These are phyloP conservation scores for Amazona ochrocephala DNA, from an alignment of 2,797 vertebrate genomes.

Conservation along the genomic window DNA sequence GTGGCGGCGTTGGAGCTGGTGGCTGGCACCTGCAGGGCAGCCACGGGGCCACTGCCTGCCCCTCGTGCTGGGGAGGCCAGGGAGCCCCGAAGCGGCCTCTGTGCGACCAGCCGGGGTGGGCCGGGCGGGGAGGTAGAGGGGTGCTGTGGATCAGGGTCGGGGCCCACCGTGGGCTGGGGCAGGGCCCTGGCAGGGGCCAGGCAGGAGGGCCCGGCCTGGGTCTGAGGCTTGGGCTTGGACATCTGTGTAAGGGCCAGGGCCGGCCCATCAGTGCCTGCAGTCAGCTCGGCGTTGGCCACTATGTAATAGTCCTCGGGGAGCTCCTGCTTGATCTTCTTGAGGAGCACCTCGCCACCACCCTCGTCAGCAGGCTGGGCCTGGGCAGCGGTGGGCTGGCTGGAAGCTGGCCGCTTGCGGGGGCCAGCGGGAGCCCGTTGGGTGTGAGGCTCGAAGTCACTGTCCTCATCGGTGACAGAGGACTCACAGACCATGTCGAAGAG, in stretches of 20 bases:
- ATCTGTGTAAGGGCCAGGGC: slow-evolving; percentile 80
- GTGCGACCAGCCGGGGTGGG: slow-evolving; percentile 47
- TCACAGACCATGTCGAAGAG: slow-evolving; percentile 89
- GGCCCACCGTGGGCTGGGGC: neutral
- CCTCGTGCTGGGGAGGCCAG: slow-evolving; percentile 75
- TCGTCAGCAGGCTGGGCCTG: slow-evolving; percentile 68
- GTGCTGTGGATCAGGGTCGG: slow-evolving; percentile 73
- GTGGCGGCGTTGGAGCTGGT: slow-evolving; percentile 75
- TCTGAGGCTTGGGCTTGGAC: slow-evolving; percentile 78
- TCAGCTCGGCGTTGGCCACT: slow-evolving; percentile 83
- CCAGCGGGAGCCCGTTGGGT: slow-evolving; percentile 60
- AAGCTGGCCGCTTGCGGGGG: slow-evolving; percentile 75
- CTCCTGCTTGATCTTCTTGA: slow-evolving; percentile 92
- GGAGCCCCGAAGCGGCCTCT: slow-evolving; percentile 71
- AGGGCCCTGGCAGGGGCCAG: slow-evolving; percentile 63
- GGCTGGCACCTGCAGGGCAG: slow-evolving; percentile 77
- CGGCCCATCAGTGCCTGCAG: slow-evolving; percentile 72
- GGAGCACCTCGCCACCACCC: slow-evolving; percentile 72
- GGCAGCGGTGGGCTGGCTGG: slow-evolving; percentile 28
- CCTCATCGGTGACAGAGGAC: slow-evolving; percentile 88
- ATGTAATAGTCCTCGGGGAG: slow-evolving; percentile 86
- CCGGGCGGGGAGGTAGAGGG: slow-evolving; percentile 72
- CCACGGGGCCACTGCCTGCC: neutral
- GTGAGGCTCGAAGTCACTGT: slow-evolving; percentile 84
- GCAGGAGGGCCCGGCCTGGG: slow-evolving; percentile 69